Conservation (phyloP, 2,797 vertebrate species). For the Tamandua tetradactyla region DNA sequence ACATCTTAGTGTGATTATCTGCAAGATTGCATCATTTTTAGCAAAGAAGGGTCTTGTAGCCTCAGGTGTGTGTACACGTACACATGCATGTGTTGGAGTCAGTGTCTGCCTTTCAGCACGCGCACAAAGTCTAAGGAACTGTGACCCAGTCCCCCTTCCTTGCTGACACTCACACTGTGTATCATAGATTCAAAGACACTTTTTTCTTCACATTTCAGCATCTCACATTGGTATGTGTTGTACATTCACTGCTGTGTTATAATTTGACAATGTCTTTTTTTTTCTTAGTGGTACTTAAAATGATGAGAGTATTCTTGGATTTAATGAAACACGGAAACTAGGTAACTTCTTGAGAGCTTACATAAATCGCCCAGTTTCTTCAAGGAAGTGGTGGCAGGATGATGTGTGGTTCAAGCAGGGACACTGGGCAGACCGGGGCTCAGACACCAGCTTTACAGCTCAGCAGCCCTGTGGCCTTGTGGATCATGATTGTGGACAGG, state of each 20-base stretch:
- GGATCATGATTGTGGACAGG: neutral
- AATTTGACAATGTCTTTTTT: neutral
- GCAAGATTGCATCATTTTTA: neutral
- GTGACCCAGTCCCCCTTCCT: neutral
- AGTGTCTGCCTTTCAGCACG: neutral
- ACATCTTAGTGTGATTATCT: neutral
- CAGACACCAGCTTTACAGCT: neutral
- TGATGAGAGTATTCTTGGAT: neutral
- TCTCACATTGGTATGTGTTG: neutral
- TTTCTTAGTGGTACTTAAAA: neutral
- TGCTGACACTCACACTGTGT: rapidly evolving
- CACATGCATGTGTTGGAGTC: rapidly evolving
- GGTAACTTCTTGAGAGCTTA: constrained; percentile 54
- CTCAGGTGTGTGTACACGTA: rapidly evolving
- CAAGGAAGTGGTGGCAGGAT: neutral
- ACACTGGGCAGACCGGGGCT: neutral
- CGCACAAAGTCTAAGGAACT: neutral
- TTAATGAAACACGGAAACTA: constrained; percentile 52
- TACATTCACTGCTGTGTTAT: neutral
- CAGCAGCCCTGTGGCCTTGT: neutral
- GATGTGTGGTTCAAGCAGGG: neutral
- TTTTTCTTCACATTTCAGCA: neutral
- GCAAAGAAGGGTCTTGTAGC: neutral
- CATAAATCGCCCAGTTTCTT: constrained; percentile 49
- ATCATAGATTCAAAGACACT: neutral